Evolutionary conservation across 2,888 invertebrate species (phyloP).

Genomic region (Heliconius charithonia): DNA sequence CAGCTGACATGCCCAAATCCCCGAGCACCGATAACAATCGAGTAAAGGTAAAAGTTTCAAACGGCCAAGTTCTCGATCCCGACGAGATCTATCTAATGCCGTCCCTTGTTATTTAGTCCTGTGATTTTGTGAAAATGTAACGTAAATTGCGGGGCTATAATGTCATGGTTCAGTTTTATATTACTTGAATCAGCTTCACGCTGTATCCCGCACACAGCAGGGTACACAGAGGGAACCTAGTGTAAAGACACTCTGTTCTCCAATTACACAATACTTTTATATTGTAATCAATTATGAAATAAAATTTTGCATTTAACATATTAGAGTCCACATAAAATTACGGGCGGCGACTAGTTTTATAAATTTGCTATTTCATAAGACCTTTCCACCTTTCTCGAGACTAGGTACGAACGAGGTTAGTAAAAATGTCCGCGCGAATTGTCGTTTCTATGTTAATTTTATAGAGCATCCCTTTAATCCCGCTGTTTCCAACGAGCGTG

Average conservation of each 20-base stretch:
- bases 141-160: conserved; percentile 57
- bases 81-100: conserved; percentile 49
- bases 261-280: no score
- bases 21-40: conserved; percentile 27
- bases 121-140: conserved; percentile 54
- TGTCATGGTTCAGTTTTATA: not conserved
- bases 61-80: conserved; percentile 39
- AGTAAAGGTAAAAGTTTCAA: conserved; percentile 32
- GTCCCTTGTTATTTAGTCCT: conserved; percentile 52
- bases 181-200: not conserved
- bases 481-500: conserved; percentile 71
- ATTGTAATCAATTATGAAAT: not conserved
- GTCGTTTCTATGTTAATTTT: conserved; percentile 81
- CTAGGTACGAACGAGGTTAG: conserved; percentile 68
- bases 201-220: no score
- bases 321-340: no score
- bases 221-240: no score
- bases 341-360: not conserved
- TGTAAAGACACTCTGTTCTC: no score
- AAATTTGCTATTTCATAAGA: not conserved
- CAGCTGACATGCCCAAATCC: conserved; percentile 12
- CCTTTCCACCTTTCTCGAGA: no score
- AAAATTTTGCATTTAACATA: not conserved
- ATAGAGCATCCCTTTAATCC: conserved; percentile 79
- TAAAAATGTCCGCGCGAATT: conserved; percentile 69